Base-by-base conservation (phyloP, 2,888 invertebrate species). In the Volucella inanis region DNA sequence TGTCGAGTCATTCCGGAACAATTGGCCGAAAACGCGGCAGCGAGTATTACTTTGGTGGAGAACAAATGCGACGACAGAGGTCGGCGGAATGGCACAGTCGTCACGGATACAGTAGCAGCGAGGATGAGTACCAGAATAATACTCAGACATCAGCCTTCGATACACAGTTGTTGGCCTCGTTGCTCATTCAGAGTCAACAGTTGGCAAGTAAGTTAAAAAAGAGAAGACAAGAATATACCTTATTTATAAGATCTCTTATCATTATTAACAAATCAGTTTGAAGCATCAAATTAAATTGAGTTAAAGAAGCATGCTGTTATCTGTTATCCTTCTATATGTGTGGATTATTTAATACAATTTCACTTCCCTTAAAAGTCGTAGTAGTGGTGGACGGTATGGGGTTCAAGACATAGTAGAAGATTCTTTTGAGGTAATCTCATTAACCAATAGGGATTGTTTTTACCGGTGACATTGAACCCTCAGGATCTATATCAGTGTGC, bases 171-270 rank as follows among this genome's bases (percentile, higher is more conserved):
- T 91, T 94, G 89, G 94, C 94, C 45, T 93, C 93, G 87, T 90
- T 94, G 79, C 90, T 94, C 83, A 92, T 94, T 78, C 93, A 94
- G 90, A 94, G 94, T 89, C 94, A 94, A 91, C 93, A 94, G 90
- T 93, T 93, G 91, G 93, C 94, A 89, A 93, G 94, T 94, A 89
- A 93, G 93, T 93, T 14, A 8, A 45, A 31, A 50, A 50, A 10
- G 1, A 12, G 2, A n/a, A 49, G 2, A 49, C 18, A 22, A 22
- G 18, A 0, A 22, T 22, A 22, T 22, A 43, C 3, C 12, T 3
- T 9, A 22, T 22, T 22, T 22, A 12, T 14, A 49, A 49, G 8
- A n/a, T 8, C 4, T 14, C 11, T 8, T 49, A 14, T 49, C 1
- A 2, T 49, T 8, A 14, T 15, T 49, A 12, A 8, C 22, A 22